phyloP scores from a whole-genome alignment of 2,888 invertebrate genomes.

The Platycnemis pennipes region DNA sequence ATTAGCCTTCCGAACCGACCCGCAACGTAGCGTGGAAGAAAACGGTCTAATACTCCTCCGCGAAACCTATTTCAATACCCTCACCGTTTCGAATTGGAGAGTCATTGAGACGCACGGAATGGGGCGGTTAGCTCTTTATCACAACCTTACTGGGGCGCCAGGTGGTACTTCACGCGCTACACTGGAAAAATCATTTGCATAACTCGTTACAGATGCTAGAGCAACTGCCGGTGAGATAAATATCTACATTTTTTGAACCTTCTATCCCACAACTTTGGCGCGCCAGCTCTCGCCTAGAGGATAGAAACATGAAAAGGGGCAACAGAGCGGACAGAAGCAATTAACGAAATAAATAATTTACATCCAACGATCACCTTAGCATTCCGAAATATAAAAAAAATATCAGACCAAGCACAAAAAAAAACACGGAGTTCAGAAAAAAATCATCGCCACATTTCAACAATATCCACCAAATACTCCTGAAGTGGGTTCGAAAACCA shows the following conservation, averaged over 20 bases:
- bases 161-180: background rate
- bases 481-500: conserved; percentile 24
- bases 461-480: background rate
- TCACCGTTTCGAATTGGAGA: background rate
- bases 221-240: background rate
- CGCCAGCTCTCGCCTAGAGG: background rate
- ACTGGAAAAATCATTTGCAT: background rate
- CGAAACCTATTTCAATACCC: background rate
- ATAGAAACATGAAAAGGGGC: background rate
- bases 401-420: background rate
- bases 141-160: background rate
- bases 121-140: background rate
- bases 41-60: background rate
- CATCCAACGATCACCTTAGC: background rate
- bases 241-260: background rate
- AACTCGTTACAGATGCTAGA: background rate
- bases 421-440: background rate
- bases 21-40: background rate
- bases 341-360: background rate
- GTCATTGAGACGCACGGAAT: background rate
- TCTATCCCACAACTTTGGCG: background rate
- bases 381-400: background rate
- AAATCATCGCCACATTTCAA: background rate
- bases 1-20: background rate
- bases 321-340: no score